A percentile compares a stretch with the other conserved stretches of the same genome.
Conservation (phyloP, 2,797 vertebrate genomes). For the Xiphophorus birchmanni region DNA sequence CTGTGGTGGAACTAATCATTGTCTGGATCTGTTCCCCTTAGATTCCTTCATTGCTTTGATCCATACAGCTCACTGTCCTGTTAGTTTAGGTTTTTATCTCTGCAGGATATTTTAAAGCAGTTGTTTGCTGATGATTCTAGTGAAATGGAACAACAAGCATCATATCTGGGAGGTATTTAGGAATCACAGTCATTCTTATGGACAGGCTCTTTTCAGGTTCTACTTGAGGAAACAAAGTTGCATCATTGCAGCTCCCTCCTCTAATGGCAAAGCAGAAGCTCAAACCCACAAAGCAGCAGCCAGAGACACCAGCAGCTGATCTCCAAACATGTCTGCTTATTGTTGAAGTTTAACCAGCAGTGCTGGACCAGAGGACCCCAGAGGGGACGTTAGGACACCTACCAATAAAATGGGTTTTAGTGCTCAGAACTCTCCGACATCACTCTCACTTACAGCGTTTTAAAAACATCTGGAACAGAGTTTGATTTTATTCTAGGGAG, state of each 20-base stretch:
- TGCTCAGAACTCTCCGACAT: background rate
- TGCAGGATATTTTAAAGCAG: conserved; percentile 11
- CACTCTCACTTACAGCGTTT: background rate
- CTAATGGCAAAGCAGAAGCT: conserved; percentile 59
- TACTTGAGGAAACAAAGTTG: conserved; percentile 45
- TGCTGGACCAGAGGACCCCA: conserved; percentile 75
- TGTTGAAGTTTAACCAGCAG: conserved; percentile 58
- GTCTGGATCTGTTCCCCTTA: too few relatives aligned
- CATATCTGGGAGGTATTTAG: conserved; percentile 27
- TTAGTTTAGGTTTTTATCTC: conserved; percentile 24
- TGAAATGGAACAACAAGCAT: conserved; percentile 36
- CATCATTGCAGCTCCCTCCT: conserved; percentile 38
- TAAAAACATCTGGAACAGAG: conserved; percentile 34
- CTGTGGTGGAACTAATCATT: conserved; percentile 58
- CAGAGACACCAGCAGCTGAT: conserved; percentile 75
- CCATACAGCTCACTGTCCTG: conserved; percentile 24
- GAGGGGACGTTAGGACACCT: background rate
- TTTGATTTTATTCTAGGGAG: conserved; percentile 35
- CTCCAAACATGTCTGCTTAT: conserved; percentile 71
- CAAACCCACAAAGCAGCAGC: conserved; percentile 40
- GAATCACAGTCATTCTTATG: conserved; percentile 31
- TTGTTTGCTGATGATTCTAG: conserved; percentile 39
- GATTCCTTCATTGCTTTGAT: conserved; percentile 56
- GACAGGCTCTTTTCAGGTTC: conserved; percentile 38
- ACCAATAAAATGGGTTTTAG: background rate